Base-by-base conservation (phyloP, 2,797 vertebrate genomes). In the Melanotaenia pygmaea region DNA sequence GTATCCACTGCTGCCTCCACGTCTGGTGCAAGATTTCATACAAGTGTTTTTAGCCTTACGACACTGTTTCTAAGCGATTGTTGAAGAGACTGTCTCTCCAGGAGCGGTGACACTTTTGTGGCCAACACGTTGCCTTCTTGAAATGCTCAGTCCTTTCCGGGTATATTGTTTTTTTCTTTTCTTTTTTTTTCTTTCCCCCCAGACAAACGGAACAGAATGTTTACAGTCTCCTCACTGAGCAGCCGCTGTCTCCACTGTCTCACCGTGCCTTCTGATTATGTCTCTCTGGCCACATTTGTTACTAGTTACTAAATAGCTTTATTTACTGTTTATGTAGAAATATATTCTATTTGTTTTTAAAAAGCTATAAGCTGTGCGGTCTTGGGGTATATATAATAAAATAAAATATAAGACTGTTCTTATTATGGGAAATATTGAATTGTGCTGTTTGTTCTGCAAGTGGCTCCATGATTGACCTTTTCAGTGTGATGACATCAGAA, bases 11-110 rank as follows among this genome's bases (percentile, higher is more conserved):
- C 92, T 95, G 94, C 93, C 92, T 94, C 91, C 89, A 92, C 90
- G 20, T 94, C 92, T 88, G 92, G 94, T 94, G 91, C 94, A 93
- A 94, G 86, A 86, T 86, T 83, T 94, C 59, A 40, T 89, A 89
- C 88, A 91, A 62, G 88, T 91, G 92, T 89, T 85, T 76, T 74
- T 74, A 71, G 84, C 85, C 84, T 89, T 86, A 78, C 64, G 50
- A 66, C 72, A 30, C 82, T n/a, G 60, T 79, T 89, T 77, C 84
- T 47, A 78, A 83, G 24, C n/a, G 47, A 22, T 6, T 1, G 66
- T 56, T 65, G 61, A 64, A 47, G 62, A 43, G 70, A 72, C 72
- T 63, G 67, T 59, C 45, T 11, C 60, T 65, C 58, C 38, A 34
- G 70, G 43, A 72, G 79, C 54, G 53, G 67, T 14, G 4, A 63